Evolutionary conservation across 2,113 vertebrate genomes (phyloP).

Genomic region (Parus major): DNA sequence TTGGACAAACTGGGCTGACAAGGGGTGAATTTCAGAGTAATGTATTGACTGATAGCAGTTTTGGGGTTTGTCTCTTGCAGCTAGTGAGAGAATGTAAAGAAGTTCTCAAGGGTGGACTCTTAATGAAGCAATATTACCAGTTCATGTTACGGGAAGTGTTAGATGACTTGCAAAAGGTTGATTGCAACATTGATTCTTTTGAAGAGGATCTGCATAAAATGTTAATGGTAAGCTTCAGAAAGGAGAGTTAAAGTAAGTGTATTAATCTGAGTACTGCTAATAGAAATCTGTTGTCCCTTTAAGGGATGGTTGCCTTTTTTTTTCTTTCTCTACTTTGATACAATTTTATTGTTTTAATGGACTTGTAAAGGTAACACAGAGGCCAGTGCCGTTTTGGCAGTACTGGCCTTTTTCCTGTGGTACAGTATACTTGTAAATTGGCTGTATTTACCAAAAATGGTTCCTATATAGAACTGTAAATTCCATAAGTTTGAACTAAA

Average conservation of each 20-base stretch:
- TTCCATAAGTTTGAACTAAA: not conserved
- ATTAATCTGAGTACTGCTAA: not conserved
- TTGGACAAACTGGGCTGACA: not conserved
- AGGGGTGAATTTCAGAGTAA: not conserved
- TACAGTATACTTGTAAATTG: not conserved
- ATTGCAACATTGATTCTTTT: conserved; percentile 95
- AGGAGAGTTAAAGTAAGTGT: not conserved
- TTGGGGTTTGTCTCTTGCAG: conserved; percentile 73
- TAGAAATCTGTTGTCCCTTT: not conserved
- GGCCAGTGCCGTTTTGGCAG: not conserved
- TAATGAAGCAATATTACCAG: conserved; percentile 99
- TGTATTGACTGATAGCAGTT: not conserved
- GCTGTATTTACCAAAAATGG: not conserved
- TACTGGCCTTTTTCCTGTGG: not conserved
- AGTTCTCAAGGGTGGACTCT: conserved; percentile 93
- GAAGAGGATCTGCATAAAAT: conserved; percentile 98
- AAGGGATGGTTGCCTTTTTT: not conserved
- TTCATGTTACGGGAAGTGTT: conserved; percentile 91
- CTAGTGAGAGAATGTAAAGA: conserved; percentile 97
- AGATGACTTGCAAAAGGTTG: conserved; percentile 79
- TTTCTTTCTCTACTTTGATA: not conserved
- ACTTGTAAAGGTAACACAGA: not conserved
- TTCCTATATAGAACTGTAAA: not conserved
- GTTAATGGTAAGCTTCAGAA: conserved; percentile 85
- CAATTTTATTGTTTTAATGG: not conserved